These are phyloP conservation scores for Crossaster papposus DNA, from an alignment of 53 echinoderm and acorn worm species.

Conservation along the genomic window DNA sequence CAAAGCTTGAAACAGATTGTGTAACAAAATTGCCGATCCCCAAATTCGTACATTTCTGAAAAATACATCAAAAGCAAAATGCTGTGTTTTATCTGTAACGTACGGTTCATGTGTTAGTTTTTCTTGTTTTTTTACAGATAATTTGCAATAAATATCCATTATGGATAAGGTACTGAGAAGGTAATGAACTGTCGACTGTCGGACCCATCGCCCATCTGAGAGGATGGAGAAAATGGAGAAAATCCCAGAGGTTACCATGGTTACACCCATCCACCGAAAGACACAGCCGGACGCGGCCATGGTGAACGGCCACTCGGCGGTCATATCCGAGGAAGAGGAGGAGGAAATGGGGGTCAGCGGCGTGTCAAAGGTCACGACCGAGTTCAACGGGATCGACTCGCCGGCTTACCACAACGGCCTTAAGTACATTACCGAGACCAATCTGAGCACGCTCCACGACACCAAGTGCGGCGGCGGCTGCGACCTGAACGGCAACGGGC, in stretches of 20 bases:
- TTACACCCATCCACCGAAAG: slow-evolving; percentile 39
- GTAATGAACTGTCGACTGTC: slow-evolving; percentile 1
- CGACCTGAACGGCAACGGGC: neutral
- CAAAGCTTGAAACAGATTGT: too few relatives aligned
- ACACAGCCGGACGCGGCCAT: slow-evolving; percentile 25
- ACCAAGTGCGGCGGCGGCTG: slow-evolving; percentile 2
- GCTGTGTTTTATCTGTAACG: too few relatives aligned
- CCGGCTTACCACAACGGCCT: neutral
- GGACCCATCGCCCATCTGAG: slow-evolving; percentile 16
- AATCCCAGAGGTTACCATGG: slow-evolving; percentile 73
- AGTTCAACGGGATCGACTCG: neutral
- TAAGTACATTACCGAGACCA: slow-evolving; percentile 38
- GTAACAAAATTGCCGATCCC: too few relatives aligned
- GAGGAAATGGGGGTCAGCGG: slow-evolving; percentile 32
- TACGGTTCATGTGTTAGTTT: neutral
- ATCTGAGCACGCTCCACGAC: slow-evolving; percentile 33
- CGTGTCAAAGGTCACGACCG: slow-evolving; percentile 10
- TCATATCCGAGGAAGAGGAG: slow-evolving; percentile 50
- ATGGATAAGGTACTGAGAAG: slow-evolving; percentile 19
- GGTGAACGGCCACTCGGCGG: slow-evolving; percentile 39
- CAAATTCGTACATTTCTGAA: too few relatives aligned
- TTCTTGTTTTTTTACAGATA: neutral
- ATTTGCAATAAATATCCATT: neutral
- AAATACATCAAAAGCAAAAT: too few relatives aligned
- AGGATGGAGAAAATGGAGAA: too few relatives aligned